Evolutionary conservation across 1,140 invertebrate species (phyloP).

Genomic region (Brachionus plicatilis): DNA sequence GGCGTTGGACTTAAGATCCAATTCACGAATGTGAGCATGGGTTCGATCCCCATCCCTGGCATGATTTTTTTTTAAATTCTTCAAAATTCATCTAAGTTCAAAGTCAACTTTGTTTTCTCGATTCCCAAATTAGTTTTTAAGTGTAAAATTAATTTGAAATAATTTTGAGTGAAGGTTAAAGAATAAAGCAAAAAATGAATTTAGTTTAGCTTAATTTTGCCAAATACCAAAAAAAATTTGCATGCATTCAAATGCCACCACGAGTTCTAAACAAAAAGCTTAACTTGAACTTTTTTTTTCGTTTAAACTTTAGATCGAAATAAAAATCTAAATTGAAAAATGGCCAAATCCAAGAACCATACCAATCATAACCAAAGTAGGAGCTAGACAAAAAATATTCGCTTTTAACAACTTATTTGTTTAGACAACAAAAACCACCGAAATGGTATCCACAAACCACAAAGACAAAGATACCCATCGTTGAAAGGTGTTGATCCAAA

Average conservation of each 20-base stretch:
- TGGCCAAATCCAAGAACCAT: conserved; percentile 27
- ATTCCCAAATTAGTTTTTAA: background rate
- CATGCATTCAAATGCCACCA: conserved; percentile 30
- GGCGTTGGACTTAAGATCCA: conserved; percentile 37
- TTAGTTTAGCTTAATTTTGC: background rate
- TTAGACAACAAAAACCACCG: conserved; percentile 21
- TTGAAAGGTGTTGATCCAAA: conserved; percentile 30
- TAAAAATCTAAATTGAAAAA: background rate
- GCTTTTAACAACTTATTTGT: background rate
- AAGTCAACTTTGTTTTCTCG: conserved; percentile 5
- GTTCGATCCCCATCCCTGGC: conserved; percentile 36
- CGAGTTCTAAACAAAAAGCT: background rate
- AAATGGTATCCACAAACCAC: conserved; percentile 18
- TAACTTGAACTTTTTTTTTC: background rate
- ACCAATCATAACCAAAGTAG: conserved; percentile 28
- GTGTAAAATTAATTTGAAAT: background rate
- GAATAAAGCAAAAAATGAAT: background rate
- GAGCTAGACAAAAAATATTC: background rate
- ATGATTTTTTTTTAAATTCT: background rate
- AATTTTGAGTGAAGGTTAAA: background rate
- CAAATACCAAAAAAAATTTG: background rate
- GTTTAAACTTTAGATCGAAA: background rate
- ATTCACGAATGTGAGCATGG: conserved; percentile 37
- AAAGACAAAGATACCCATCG: conserved; percentile 24
- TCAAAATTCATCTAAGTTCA: background rate